Evolutionary conservation across 1,140 invertebrate genomes (phyloP), one percentile per base, ranked within the genome.

Genomic region (Papilio machaon): DNA sequence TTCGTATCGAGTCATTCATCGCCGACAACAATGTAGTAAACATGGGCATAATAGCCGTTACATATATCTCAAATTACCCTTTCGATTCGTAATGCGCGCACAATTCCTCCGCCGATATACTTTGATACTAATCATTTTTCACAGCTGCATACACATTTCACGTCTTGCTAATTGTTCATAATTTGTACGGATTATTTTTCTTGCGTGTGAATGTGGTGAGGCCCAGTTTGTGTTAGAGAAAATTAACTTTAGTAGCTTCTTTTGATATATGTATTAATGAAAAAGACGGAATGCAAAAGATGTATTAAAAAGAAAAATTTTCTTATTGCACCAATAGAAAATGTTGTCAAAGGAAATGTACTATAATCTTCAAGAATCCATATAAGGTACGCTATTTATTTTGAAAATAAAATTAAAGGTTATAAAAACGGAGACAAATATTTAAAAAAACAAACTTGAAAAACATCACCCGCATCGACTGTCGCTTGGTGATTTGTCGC

Each of bases 1-100:
- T 90, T 93, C 86, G 92, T 91, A 91, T 90, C 17, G 93, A 92
- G 87, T 86, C 91, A 92, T 92, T 91, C 90, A 93, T 90, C 90
- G 88, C 86, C 81, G 81, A 91, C 89, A 92, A 94, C 91, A 94
- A 92, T 93, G 91, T 90, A 87, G 87, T 90, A 89, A 90, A 91
- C 88, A 93, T 88, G 84, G 80, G 85, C 86, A 90, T 90, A 91
- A 92, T 89, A 86, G 86, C 87, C 92, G 90, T 91, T 87, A 89
- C 87, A 89, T 90, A 84, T 84, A 87, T 80, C 82, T 84, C 85
- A 89, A 88, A 91, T 92, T 89, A 90, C 88, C 86, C 89, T 88
- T 92, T 85, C 85, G 88, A 89, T 88, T 84, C 83, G 84, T 86
- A 84, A 84, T 81, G 80, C 79, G 52, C 73, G 73, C 43, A 52